These are phyloP conservation scores for Scrobipalpa costella DNA, from an alignment of 2,888 invertebrate genomes.

Conservation along the genomic window DNA sequence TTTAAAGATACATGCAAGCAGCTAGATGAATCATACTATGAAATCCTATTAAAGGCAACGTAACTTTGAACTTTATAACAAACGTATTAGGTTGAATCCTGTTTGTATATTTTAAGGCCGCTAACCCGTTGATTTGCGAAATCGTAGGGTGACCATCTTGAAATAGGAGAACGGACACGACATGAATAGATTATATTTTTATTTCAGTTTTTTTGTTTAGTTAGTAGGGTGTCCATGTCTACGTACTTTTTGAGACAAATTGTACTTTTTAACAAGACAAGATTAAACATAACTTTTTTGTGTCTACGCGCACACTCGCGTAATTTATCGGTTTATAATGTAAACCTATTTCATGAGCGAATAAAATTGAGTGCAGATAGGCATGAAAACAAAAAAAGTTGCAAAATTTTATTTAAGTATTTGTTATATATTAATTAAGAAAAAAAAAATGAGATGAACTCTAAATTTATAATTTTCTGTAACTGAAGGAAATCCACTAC, in stretches of 20 bases:
- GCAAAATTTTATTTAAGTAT: too few relatives aligned
- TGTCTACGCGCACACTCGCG: too few relatives aligned
- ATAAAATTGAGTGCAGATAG: too few relatives aligned
- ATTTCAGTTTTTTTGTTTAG: neutral
- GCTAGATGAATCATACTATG: neutral
- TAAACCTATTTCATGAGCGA: too few relatives aligned
- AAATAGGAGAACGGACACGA: neutral
- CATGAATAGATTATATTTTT: neutral
- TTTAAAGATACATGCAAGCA: neutral
- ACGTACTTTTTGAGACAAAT: neutral
- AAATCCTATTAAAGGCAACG: neutral
- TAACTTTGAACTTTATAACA: constrained; percentile 4
- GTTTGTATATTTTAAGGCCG: neutral
- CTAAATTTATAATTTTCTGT: too few relatives aligned
- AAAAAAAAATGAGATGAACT: too few relatives aligned
- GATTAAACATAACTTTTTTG: too few relatives aligned
- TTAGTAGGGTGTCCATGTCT: neutral
- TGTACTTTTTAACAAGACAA: neutral
- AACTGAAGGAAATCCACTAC: too few relatives aligned
- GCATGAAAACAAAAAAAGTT: too few relatives aligned
- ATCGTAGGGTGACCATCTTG: constrained; percentile 49
- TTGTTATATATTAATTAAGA: too few relatives aligned
- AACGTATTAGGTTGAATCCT: neutral
- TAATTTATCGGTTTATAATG: too few relatives aligned
- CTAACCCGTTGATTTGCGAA: constrained; percentile 35